Conservation (phyloP, 2,888 invertebrate species). For the Timema podura region DNA sequence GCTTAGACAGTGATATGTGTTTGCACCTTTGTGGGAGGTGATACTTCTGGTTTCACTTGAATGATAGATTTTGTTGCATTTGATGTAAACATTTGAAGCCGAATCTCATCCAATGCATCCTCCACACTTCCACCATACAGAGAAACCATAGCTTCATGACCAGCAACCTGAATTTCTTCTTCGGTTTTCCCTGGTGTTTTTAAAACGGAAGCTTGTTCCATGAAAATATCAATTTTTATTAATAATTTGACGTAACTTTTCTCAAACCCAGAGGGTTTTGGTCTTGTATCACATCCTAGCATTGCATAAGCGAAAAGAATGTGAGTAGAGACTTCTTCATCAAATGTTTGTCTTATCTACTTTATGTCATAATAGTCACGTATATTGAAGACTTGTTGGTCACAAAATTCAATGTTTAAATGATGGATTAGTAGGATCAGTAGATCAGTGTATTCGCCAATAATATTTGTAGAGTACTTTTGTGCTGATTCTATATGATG, state of each 20-base stretch:
- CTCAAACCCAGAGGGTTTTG: background rate
- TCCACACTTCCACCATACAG: no score
- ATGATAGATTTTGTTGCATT: no score
- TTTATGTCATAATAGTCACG: background rate
- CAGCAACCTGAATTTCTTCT: constrained; percentile 9
- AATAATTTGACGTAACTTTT: background rate
- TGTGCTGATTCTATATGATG: constrained; percentile 6
- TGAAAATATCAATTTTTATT: background rate
- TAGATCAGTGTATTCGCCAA: background rate
- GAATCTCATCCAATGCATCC: no score
- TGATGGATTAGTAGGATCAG: constrained; percentile 2
- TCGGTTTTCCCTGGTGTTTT: background rate
- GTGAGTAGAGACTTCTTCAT: constrained; percentile 6
- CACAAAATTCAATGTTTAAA: background rate
- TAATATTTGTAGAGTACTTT: background rate
- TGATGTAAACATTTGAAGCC: no score
- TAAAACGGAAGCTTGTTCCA: background rate
- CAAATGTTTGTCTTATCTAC: background rate
- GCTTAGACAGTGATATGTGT: no score
- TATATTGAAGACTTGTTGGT: background rate
- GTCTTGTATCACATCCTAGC: background rate
- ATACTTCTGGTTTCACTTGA: no score
- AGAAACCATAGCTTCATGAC: no score
- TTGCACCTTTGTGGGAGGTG: no score
- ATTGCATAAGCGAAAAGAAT: constrained; percentile 10